Base-by-base conservation (phyloP, 2,113 vertebrate genomes). In the Rhinoderma darwinii region DNA sequence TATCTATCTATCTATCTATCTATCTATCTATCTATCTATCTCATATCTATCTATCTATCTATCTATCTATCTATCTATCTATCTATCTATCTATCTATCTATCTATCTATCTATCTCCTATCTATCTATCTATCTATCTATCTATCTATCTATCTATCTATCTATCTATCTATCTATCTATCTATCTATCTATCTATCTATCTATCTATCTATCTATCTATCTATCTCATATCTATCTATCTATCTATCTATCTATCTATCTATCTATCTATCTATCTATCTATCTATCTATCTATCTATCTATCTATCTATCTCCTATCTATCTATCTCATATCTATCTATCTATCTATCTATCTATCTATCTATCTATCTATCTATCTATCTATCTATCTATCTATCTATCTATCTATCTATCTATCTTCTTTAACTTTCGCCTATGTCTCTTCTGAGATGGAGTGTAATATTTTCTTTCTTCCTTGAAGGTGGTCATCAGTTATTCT, bases 191-290 rank as follows among this genome's bases (percentile, higher is more conserved):
- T 61, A 61, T 61, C 56, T 61, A 61, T 61, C 22, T n/a, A n/a
- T 6, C 7, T n/a, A 61, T 61, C 56, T 61, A 61, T 61, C 56
- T 27, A 61, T 61, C 56, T 61, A 27, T 61, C 56, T 61, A 61
- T 61, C 56, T 27, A 61, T 61, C 56, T 61, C n/a, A n/a, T 61
- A 61, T 61, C 56, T 61, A 61, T 61, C 56, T 61, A 61, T 61
- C 56, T 61, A 61, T 61, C 56, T 61, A 61, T 61, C 56, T 61
- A 61, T 61, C 56, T 61, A 63, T 63, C 61, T 63, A 63, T 63
- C n/a, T 63, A 63, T 63, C 61, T 63, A 30, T 63, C 1, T 63
- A 11, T 63, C n/a, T n/a, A 63, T 61, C 56, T 61, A 61, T 61
- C 56, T 47, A n/a, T n/a, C n/a, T n/a, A n/a, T n/a, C n/a, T n/a